Conservation (phyloP, 1,140 invertebrate genomes). For the Caenorhabditis elegans region DNA sequence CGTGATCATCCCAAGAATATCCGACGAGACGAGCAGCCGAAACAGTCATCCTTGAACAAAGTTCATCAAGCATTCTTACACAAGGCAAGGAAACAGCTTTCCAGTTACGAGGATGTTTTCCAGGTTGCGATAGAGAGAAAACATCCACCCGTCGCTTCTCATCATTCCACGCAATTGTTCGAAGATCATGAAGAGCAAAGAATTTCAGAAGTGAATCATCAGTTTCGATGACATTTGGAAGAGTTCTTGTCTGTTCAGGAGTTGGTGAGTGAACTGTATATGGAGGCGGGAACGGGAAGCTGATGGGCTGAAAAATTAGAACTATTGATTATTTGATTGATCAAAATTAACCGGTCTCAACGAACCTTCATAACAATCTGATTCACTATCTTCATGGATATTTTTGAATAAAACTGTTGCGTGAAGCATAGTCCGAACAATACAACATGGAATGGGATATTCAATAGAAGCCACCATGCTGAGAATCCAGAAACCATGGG, state of each 20-base stretch:
- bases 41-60: constrained; percentile 3
- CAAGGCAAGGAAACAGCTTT: not conserved
- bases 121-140: constrained; percentile 31
- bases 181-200: constrained; percentile 34
- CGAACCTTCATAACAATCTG: constrained; percentile 8
- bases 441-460: not conserved
- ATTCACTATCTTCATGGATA: not conserved
- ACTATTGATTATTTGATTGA: too few relatives aligned
- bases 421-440: not conserved
- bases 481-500: not conserved
- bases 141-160: not conserved
- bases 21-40: not conserved
- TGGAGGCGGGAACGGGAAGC: constrained; percentile 30
- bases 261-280: constrained; percentile 6
- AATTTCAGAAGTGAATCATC: constrained; percentile 20
- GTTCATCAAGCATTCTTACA: not conserved
- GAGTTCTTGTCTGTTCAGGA: constrained; percentile 16
- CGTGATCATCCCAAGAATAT: constrained; percentile 20
- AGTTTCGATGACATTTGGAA: constrained; percentile 15
- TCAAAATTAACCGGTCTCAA: too few relatives aligned
- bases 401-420: not conserved
- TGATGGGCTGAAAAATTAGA: constrained; percentile 23
- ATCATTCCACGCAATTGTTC: constrained; percentile 9
- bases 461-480: not conserved
- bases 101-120: constrained; percentile 40